Conservation (phyloP, 2,113 vertebrate species). For the Aldabrachelys gigantea region DNA sequence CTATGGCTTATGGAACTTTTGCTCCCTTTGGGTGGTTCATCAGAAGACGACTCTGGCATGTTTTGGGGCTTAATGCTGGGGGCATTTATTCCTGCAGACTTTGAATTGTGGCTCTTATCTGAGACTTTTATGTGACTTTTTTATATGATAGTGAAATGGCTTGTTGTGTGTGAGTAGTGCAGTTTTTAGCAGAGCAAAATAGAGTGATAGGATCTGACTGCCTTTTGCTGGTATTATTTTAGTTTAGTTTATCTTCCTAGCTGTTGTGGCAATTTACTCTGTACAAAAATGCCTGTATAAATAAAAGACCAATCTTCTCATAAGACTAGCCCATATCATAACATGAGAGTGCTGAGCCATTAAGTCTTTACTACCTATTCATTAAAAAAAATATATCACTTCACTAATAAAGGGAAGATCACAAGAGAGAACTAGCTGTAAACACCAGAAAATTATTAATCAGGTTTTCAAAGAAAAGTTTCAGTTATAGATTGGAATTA, state of each 20-base stretch:
- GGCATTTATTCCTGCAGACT: neutral
- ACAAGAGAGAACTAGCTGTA: neutral
- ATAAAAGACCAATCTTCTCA: neutral
- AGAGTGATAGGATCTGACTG: neutral
- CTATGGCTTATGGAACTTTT: neutral
- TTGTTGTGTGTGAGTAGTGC: neutral
- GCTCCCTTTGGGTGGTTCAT: rapidly evolving
- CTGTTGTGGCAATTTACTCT: neutral
- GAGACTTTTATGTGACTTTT: neutral
- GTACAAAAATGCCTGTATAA: neutral
- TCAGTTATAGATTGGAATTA: neutral
- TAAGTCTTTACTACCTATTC: neutral
- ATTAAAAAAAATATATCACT: neutral
- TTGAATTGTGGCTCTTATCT: neutral
- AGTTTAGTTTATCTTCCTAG: neutral
- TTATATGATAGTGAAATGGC: rapidly evolving
- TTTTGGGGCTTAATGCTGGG: neutral
- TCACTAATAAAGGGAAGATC: neutral
- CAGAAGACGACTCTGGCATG: neutral
- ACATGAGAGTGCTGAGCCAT: neutral
- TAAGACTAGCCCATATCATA: neutral
- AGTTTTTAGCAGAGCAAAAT: neutral
- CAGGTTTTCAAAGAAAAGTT: neutral
- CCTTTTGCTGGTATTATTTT: neutral
- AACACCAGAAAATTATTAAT: neutral